Evolutionary conservation across 92 coral and sea anemone genomes (phyloP), one percentile per base, ranked within the genome.

Genomic region (Porites evermanni): DNA sequence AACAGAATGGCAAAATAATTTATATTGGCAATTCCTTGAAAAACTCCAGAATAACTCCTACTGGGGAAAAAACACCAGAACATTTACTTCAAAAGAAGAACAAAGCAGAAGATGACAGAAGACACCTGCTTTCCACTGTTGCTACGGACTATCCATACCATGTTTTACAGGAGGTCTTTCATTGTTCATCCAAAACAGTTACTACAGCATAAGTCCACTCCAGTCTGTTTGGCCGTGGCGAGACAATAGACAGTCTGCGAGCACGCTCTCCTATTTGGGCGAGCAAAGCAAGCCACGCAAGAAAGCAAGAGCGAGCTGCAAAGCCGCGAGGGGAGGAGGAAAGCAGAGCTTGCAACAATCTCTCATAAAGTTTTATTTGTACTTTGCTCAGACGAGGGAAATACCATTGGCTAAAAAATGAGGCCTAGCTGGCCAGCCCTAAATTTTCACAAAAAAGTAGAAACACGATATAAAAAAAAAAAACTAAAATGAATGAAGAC

Each of bases 211-310:
- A 85, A 38, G 47, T 38, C 18, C 86, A 91, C 26, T 77, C 52
- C 61, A 78, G 60, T 74, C 63, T 87, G 77, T 91, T 91, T 91
- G 91, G 91, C 9, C 77, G 67, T 6, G 94, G 91, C 67, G 91
- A 89, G 91, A 4, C 86, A 91, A 50, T 59, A 84, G 72, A 86
- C 2, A 29, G 32, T 29, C 32, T 29, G 32, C 32, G 32, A 29
- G 32, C 32, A 29, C 2, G 32, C 32, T 29, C 32, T 29, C 32
- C 32, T 29, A 29, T 29, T 29, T 29, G 32, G 32, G 32, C 32
- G 32, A 29, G 32, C 32, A 29, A 29, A 29, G 32, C 32, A 29
- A 29, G 32, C 32, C 32, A 29, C 32, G 32, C 32, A 29, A 29
- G 32, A 29, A 29, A 29, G 32, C 32, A 29, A 29, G 32, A 29